Base-by-base conservation (phyloP, 2,113 vertebrate species). In the Ailuropoda melanoleuca region DNA sequence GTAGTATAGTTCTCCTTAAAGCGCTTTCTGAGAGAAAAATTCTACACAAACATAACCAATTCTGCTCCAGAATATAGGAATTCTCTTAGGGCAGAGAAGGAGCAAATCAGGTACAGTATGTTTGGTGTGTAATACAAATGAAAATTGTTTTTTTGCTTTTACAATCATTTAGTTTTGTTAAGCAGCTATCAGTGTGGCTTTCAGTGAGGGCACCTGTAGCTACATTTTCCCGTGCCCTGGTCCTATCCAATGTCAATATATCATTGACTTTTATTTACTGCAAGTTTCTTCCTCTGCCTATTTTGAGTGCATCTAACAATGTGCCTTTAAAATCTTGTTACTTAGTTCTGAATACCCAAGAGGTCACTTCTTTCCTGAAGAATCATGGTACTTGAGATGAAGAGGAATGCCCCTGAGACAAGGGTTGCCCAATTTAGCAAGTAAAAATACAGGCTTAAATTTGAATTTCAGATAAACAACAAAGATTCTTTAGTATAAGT, bases 401-500 rank as follows among this genome's bases (percentile, higher is more conserved):
- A 94, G 31, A 88, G 56, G 31, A 70, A 88, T 92, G 14, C 93
- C 88, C 80, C 53, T 50, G 96, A 95, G 84, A 80, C 80, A 37
- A 93, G 29, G 18, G 58, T 55, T 74, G 77, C 66, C 77, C 91
- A 39, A 93, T 53, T 64, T 86, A 70, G 29, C 29, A 88, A 90
- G 96, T 68, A 70, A 86, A 96, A 72, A 55, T 15, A 66, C 4
- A 77, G 21, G 31, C 39, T 82, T 62, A 87, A 91, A 24, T 72
- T 68, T 68, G 53, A 84, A 85, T 80, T 82, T 95, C 64, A 97
- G 92, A 95, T 64, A 96, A 96, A 96, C 15, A 91, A 70, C 19
- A 93, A 80, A 72, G 82, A 89, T 12, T 48, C 43, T 96, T 70
- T 37, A 43, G 56, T 92, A 56, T 90, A 85, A 26, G 0, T 62